phyloP scores from a whole-genome alignment of 64 coral and sea anemone genomes.

The Montipora sp. region DNA sequence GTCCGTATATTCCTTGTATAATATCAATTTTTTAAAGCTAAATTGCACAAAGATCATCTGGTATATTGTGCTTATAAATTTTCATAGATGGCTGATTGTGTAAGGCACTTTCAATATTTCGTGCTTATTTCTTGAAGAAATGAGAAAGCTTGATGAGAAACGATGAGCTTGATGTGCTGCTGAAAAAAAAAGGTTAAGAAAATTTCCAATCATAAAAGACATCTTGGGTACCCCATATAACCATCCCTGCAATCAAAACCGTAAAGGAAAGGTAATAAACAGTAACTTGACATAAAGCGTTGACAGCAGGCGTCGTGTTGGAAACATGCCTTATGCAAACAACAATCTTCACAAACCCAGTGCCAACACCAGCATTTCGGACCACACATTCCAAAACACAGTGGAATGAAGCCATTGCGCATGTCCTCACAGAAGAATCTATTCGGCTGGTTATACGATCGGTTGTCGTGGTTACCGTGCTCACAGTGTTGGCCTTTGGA shows the following conservation, averaged over 20 bases:
- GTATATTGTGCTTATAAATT: too few relatives aligned
- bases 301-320: conserved; percentile 67
- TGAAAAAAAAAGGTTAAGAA: too few relatives aligned
- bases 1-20: too few relatives aligned
- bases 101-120: too few relatives aligned
- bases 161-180: too few relatives aligned
- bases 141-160: too few relatives aligned
- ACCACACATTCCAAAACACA: conserved; percentile 71
- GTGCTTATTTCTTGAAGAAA: too few relatives aligned
- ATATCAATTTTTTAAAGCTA: too few relatives aligned
- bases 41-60: too few relatives aligned
- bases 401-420: conserved; percentile 1
- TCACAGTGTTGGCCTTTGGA: not conserved
- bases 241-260: conserved; percentile 55
- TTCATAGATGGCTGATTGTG: too few relatives aligned
- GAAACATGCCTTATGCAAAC: conserved; percentile 50
- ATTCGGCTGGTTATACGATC: not conserved
- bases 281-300: conserved; percentile 11
- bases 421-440: conserved; percentile 17
- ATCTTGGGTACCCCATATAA: conserved; percentile 41
- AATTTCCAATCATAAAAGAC: not conserved
- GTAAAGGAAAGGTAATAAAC: conserved; percentile 42
- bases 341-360: conserved; percentile 71
- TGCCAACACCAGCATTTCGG: conserved; percentile 54
- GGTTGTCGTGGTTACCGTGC: not conserved